Base-by-base conservation (phyloP, 2,888 invertebrate genomes). In the Aporophyla nigra region DNA sequence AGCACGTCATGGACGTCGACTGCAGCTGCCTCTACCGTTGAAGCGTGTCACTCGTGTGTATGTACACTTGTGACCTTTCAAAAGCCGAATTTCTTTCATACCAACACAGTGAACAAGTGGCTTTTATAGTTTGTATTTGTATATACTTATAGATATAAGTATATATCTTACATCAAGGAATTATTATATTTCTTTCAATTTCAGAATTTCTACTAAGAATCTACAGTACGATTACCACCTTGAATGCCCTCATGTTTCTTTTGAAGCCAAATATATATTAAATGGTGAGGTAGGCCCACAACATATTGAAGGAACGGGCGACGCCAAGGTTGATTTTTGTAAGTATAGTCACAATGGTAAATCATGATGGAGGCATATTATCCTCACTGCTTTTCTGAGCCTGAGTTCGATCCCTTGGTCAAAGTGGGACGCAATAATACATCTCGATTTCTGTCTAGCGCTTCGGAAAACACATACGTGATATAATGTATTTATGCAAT, bases 221-320 rank as follows among this genome's bases (percentile, higher is more conserved):
- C 3, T 59, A 5, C 85, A 61, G 3, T 73, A 87, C 9, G 53
- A 79, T 24, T 88, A 83, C 19, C 71, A 86, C 7, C 0, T 89
- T 27, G 74, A 51, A n/a, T 90, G 91, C 53, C 74, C 82, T 24
- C 68, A 65, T 7, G 24, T 91, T 0, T 72, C 19, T 4, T 0
- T 90, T 43, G 67, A 62, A 1, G 90, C 90, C 1, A 21, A 82
- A n/a, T 91, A 92, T 74, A 87, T 87, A 62, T 27, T 90, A 0
- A 78, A 77, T 1, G 92, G 93, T 51, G 78, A 82, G 12, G 71
- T 92, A 0, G 76, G 89, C 1, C 51, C 86, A 14, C 66, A 88
- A 7, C 84, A 86, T 7, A 65, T 91, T 5, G 85, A 90, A 70
- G 93, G 92, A 59, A 78, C 88, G 5, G 93, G 92, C 6, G 74